Evolutionary conservation across 2,113 vertebrate genomes (phyloP).

Genomic region (Lampris megalopsis): DNA sequence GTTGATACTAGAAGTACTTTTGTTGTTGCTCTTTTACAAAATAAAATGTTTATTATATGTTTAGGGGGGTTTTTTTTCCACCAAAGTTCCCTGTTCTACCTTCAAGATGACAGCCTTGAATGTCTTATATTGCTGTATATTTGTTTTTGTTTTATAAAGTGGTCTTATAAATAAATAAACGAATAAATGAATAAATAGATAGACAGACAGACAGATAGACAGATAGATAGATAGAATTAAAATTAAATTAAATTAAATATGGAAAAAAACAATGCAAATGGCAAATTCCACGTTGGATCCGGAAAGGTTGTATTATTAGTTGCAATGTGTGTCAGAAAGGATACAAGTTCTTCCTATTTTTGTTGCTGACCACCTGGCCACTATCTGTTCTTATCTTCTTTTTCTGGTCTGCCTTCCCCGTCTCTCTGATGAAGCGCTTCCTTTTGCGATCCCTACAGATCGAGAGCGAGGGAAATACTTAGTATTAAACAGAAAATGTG

Average conservation of each 20-base stretch:
- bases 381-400: conserved; percentile 91
- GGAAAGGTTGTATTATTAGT: background rate
- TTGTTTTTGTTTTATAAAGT: background rate
- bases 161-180: too few species aligned
- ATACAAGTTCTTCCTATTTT: conserved; percentile 95
- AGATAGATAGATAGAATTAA: too few species aligned
- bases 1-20: conserved; percentile 26
- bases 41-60: conserved; percentile 51
- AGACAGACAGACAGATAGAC: too few species aligned
- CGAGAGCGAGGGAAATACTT: background rate
- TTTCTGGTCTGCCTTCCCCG: conserved; percentile 89
- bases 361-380: conserved; percentile 87
- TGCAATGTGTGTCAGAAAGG: conserved; percentile 64
- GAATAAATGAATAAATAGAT: too few species aligned
- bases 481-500: too few species aligned
- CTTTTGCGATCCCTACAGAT: conserved; percentile 92
- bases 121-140: background rate
- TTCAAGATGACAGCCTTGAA: too few species aligned
- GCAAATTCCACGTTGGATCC: too few species aligned
- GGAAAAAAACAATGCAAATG: too few species aligned
- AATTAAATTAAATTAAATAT: too few species aligned
- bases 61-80: background rate
- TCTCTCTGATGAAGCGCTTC: conserved; percentile 91
- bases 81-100: background rate
- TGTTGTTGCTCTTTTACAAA: conserved; percentile 40